Evolutionary conservation across 2,888 invertebrate species (phyloP).

Genomic region (Agrochola circellaris): DNA sequence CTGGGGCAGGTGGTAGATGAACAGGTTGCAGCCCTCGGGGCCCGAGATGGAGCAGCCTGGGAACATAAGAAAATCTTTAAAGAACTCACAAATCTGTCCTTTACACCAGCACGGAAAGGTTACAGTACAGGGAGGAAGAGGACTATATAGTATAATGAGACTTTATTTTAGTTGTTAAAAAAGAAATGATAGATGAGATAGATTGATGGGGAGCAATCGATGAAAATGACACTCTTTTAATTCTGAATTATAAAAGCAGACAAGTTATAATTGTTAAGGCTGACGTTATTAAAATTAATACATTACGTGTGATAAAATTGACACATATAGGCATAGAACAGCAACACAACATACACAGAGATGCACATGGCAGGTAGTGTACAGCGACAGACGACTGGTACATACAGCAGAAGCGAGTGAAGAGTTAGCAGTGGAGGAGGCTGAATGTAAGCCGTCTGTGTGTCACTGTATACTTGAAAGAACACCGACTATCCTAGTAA

Average conservation of each 20-base stretch:
- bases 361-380: constrained; percentile 69
- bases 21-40: constrained; percentile 99
- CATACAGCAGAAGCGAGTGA: constrained; percentile 30
- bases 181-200: constrained; percentile 24
- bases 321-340: constrained; percentile 40
- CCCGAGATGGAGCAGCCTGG: constrained; percentile 99
- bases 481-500: constrained; percentile 53
- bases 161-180: constrained; percentile 2
- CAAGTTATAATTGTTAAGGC: neutral
- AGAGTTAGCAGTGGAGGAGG: constrained; percentile 38
- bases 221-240: constrained; percentile 3
- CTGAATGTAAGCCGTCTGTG: constrained; percentile 32
- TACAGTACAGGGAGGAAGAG: constrained; percentile 18
- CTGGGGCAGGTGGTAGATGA: constrained; percentile 99
- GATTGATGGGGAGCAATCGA: constrained; percentile 15
- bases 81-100: constrained; percentile 91
- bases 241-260: constrained; percentile 19
- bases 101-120: constrained; percentile 70
- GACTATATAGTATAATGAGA: neutral
- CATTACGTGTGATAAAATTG: constrained; percentile 15
- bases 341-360: constrained; percentile 64
- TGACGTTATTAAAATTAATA: constrained; percentile 22
- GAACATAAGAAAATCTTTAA: constrained; percentile 93
- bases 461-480: constrained; percentile 55
- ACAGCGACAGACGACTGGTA: constrained; percentile 71